A percentile compares a stretch with the other conserved stretches of the same genome.
These are phyloP conservation scores for Neodiprion fabricii DNA, from an alignment of 1,140 invertebrate species.

Conservation along the genomic window DNA sequence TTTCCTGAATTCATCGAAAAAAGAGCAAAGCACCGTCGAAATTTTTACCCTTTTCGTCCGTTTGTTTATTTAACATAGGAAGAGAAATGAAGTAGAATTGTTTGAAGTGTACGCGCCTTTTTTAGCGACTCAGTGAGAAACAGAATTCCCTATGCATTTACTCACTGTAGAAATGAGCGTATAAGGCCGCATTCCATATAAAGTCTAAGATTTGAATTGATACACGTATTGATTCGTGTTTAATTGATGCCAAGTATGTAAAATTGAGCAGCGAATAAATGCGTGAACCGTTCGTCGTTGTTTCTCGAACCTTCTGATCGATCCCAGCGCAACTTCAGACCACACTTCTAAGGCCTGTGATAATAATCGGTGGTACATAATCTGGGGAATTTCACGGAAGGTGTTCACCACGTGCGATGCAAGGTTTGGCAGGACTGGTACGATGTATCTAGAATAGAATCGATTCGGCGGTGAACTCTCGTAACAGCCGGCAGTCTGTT, in stretches of 20 bases:
- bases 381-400: not conserved
- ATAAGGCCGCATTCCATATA: no score
- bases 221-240: not conserved
- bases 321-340: not conserved
- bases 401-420: not conserved
- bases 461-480: slow-evolving; percentile 35
- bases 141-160: no score
- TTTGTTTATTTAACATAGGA: no score
- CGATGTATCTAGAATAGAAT: slow-evolving; percentile 23
- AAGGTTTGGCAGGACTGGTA: not conserved
- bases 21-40: no score
- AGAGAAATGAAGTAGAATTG: no score
- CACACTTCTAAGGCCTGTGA: not conserved
- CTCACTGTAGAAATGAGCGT: no score
- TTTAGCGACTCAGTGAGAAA: no score
- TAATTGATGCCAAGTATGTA: not conserved
- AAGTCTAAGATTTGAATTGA: no score
- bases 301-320: not conserved
- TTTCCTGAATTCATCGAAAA: no score
- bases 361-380: not conserved
- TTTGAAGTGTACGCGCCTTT: no score
- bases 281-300: not conserved
- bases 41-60: no score
- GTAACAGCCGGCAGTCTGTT: slow-evolving; percentile 28
- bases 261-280: not conserved